Evolutionary conservation across 2,113 vertebrate genomes (phyloP).

Genomic region (Proterorhinus semilunaris): DNA sequence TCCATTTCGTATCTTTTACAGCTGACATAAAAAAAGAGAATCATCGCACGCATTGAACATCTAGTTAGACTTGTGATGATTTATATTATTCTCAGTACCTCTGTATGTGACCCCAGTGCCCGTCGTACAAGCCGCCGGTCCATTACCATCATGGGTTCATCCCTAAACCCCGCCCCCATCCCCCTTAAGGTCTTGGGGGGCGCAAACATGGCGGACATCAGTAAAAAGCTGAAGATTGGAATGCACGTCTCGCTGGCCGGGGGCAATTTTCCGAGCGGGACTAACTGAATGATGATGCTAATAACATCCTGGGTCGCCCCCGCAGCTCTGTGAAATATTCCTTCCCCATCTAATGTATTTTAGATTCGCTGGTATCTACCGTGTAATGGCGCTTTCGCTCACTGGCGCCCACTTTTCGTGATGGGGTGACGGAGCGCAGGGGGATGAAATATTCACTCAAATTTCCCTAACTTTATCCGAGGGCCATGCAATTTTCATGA

Average conservation of each 20-base stretch:
- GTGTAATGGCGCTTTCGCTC: conserved; percentile 18
- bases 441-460: conserved; percentile 52
- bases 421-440: conserved; percentile 34
- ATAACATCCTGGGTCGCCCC: conserved; percentile 48
- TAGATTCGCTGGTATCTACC: conserved; percentile 41
- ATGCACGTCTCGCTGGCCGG: conserved; percentile 43
- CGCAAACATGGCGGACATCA: conserved; percentile 48
- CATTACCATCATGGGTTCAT: conserved; percentile 21
- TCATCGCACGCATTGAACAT: too few species aligned
- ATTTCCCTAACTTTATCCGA: conserved; percentile 36
- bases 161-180: conserved; percentile 3
- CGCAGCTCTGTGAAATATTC: conserved; percentile 40
- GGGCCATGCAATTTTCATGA: conserved; percentile 33
- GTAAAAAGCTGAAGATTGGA: conserved; percentile 44
- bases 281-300: conserved; percentile 60
- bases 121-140: conserved; percentile 18
- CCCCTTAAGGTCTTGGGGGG: neutral
- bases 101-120: conserved; percentile 15
- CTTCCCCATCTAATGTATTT: conserved; percentile 42
- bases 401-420: conserved; percentile 22
- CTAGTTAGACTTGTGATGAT: neutral
- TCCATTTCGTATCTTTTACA: too few species aligned
- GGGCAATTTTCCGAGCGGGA: conserved; percentile 44
- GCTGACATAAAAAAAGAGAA: too few species aligned
- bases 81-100: conserved; percentile 2